Base-by-base conservation (phyloP, 2,797 vertebrate species). In the Hydrocynus forskahlii region DNA sequence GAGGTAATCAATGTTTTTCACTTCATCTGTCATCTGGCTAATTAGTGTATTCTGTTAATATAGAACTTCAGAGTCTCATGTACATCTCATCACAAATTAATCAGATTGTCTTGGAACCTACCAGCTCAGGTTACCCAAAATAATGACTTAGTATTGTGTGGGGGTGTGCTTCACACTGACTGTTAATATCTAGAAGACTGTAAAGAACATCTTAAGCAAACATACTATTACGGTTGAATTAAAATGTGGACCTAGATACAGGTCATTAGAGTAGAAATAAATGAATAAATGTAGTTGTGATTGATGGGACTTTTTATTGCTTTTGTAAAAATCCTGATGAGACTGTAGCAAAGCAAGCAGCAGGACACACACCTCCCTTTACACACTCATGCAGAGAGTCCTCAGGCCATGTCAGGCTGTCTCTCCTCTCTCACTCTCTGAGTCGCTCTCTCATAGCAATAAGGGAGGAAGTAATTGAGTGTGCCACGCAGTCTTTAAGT, bases 401-500 rank as follows among this genome's bases (percentile, higher is more conserved):
- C 59, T 48, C 71, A 75, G 57, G 29, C 70, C 68, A 82, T 75
- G 77, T 66, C 63, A 76, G 66, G 71, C 64, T 23, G 5, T 43
- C 52, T 63, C 23, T 45, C 21, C 85, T 72, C 81, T 54, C 7
- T 54, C 25, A 62, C 35, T 29, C 17, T 70, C 67, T 50, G 25
- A 82, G 85, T 76, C 81, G 85, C 71, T 40, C 60, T 12, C 43
- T 43, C 10, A 73, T 59, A 59, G 67, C 83, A 81, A 81, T 75
- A 73, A 78, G 74, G 82, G 52, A 19, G 67, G 86, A 81, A 68
- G 83, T 89, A 90, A 89, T 88, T 83, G 86, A 89, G 80, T 88
- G 76, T 85, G 86, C 86, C 86, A 84, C 79, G 40, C 81, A 84
- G 82, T 86, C 85, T 90, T 89, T 89, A 87, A 81, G 86, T 74